Evolutionary conservation across 2,888 invertebrate genomes (phyloP), one percentile per base, ranked within the genome.

Genomic region (Diaperis boleti): DNA sequence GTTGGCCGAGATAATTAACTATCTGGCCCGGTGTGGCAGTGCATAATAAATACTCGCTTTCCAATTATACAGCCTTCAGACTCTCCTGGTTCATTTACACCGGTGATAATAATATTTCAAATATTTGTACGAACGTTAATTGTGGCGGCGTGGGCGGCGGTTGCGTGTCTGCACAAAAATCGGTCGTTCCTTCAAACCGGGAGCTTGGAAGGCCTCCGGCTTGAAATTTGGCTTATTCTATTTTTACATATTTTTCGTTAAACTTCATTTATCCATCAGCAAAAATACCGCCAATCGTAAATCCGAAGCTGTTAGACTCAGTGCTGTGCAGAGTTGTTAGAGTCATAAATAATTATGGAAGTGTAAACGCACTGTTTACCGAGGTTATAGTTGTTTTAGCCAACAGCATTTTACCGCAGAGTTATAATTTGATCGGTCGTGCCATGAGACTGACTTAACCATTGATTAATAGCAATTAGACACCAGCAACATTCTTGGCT

Each of bases 401-500:
- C 80, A 72, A 78, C 76, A 78, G 79, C 78, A 77, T 76, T 77
- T 76, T 77, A 75, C 74, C 68, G 74, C 75, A 76, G 76, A 80
- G 79, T 81, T 81, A 81, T 81, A 81, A 81, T 81, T 81, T 80
- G 79, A 81, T 81, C 80, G 79, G 79, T 81, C 81, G 81, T 81
- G 81, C 81, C 74, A 76, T 76, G 77, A 80, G 79, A 79, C 76
- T 72, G 72, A 72, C 78, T 75, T 72, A 78, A 73, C 78, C 79
- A 72, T 75, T 79, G 78, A 79, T 80, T 80, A 80, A 79, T 79
- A 77, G 79, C 79, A 80, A 80, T 80, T 79, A 80, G 79, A 79
- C 79, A 78, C 76, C 72, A 74, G 70, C 69, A 72, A 70, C 75
- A 76, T 77, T 76, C 76, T 74, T 67, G 59, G 64, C 64, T 74